Base-by-base conservation (phyloP, 2,113 vertebrate genomes). In the Pseudonaja textilis region DNA sequence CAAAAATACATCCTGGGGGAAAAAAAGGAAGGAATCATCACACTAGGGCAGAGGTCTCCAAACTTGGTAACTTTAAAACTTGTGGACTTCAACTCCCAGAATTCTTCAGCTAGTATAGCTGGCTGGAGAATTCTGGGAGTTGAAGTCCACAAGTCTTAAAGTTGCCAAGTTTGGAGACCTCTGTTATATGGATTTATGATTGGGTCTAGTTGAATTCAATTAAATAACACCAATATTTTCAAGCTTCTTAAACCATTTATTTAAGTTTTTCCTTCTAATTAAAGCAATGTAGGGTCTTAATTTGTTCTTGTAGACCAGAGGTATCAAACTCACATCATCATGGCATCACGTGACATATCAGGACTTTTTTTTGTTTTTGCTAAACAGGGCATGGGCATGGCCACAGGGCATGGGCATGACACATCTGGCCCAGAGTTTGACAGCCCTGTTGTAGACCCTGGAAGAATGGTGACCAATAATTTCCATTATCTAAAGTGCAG, bases 181-280 rank as follows among this genome's bases (percentile, higher is more conserved):
- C 47, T 50, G 95, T 96, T 18, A 1, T 55, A 93, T 94, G 96
- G 93, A 95, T 95, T 95, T 39, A 20, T 8, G 90, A 87, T 94
- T 97, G 95, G 95, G 93, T 94, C 93, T 97, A 94, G 95, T 95
- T 18, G 95, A 96, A 94, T 95, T 96, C 92, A 96, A 97, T 97
- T 97, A 96, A 97, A 97, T 96, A 96, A 96, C 93, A 93, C 93
- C 93, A 93, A 90, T 85, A 91, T 92, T 94, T 54, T 57, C 93
- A 92, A 96, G 42, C 6, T 25, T 89, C 89, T 89, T 90, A 93
- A 93, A 42, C 90, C 95, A 69, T n/a, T 1, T 89, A 93, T 95
- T 94, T 23, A 85, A 94, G 90, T 95, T 94, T 96, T 93, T 93
- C 88, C 93, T 34, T 93, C 90, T 91, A 97, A 96, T 97, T 97